Conservation (phyloP, 2,113 vertebrate species). For the Zingel zingel region DNA sequence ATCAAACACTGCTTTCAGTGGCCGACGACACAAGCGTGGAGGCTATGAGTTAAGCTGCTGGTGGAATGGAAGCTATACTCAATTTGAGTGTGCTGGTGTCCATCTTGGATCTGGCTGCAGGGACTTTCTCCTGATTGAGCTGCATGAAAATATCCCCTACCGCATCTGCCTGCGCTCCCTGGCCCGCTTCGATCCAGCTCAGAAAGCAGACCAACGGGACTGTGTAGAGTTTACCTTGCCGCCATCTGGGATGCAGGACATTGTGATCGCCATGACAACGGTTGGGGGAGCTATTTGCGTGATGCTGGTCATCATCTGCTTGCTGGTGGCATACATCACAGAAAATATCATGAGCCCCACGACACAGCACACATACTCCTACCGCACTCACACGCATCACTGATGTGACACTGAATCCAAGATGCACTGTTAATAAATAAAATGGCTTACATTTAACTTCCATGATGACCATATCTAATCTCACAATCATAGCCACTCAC, state of each 20-base stretch:
- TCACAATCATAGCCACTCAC: conserved; percentile 20
- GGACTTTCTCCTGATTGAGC: conserved; percentile 91
- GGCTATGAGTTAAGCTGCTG: conserved; percentile 93
- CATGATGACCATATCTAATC: conserved; percentile 20
- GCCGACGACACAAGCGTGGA: conserved; percentile 65
- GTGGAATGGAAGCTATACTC: conserved; percentile 95
- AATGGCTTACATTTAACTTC: conserved; percentile 10
- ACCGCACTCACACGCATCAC: conserved; percentile 77
- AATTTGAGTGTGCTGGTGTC: conserved; percentile 93
- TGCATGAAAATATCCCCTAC: conserved; percentile 94
- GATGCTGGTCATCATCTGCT: conserved; percentile 98
- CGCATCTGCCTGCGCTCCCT: conserved; percentile 90
- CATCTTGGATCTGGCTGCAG: conserved; percentile 90
- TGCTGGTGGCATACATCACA: conserved; percentile 97
- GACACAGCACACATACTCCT: conserved; percentile 75
- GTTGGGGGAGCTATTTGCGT: conserved; percentile 98
- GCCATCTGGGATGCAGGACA: conserved; percentile 93
- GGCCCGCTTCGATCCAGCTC: conserved; percentile 43
- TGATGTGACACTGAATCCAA: conserved; percentile 36
- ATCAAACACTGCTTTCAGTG: conserved; percentile 27
- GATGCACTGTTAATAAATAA: conserved; percentile 13
- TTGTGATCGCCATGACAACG: conserved; percentile 97
- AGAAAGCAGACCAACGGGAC: conserved; percentile 69
- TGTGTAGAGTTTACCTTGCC: conserved; percentile 93
- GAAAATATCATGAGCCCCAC: conserved; percentile 93